Conservation (phyloP, 2,113 vertebrate species). For the Oophaga pumilio region DNA sequence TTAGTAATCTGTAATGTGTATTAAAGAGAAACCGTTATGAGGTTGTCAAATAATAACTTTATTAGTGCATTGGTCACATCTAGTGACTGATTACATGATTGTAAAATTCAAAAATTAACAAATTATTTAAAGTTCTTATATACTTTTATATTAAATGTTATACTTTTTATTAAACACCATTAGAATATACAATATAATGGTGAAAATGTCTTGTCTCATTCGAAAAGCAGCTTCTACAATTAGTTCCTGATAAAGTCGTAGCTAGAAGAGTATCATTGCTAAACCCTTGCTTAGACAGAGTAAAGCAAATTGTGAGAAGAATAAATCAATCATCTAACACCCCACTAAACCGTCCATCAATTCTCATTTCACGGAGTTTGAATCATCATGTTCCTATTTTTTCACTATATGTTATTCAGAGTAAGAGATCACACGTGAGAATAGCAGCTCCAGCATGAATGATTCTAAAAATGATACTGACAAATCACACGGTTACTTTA, state of each 20-base stretch:
- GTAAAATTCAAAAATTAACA: too few species aligned
- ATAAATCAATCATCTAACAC: conserved; percentile 10
- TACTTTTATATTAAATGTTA: too few species aligned
- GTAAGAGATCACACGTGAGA: neutral
- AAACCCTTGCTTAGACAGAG: neutral
- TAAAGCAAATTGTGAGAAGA: neutral
- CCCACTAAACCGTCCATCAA: neutral
- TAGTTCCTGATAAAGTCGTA: neutral
- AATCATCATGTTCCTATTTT: neutral
- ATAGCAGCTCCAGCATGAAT: neutral
- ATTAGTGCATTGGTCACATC: too few species aligned
- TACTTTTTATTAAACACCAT: too few species aligned
- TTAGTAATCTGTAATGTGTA: too few species aligned
- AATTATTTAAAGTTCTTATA: too few species aligned
- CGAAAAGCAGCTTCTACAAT: too few species aligned
- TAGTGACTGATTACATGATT: too few species aligned
- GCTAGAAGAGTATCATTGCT: neutral
- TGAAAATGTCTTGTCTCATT: too few species aligned
- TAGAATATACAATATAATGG: too few species aligned
- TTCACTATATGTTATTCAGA: conserved; percentile 7
- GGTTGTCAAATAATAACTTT: too few species aligned
- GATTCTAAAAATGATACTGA: neutral
- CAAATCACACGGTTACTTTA: neutral
- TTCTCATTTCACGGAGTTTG: neutral
- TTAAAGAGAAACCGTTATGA: too few species aligned